phyloP scores from a whole-genome alignment of 2,797 vertebrate species.

The Parambassis ranga region DNA sequence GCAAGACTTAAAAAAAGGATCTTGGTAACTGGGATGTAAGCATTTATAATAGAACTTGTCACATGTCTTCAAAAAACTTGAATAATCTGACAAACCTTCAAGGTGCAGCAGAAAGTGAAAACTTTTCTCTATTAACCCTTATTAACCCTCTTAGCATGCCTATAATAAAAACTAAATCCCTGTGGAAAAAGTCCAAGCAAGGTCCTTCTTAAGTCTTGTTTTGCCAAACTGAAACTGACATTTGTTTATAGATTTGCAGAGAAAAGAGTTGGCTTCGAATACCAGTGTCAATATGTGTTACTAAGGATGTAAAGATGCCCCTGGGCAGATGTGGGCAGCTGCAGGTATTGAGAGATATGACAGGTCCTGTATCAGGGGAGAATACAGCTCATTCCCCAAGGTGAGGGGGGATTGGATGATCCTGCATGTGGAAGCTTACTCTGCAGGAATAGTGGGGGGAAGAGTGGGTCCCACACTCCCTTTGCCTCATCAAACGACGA shows the following conservation, averaged over 20 bases:
- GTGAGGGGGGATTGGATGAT: conserved; percentile 65
- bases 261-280: too few species aligned
- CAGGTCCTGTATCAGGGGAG: conserved; percentile 34
- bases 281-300: background rate
- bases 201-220: background rate
- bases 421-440: conserved; percentile 75
- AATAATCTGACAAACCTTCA: conserved; percentile 51
- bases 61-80: conserved; percentile 26
- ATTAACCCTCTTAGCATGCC: background rate
- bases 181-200: conserved; percentile 11
- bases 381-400: conserved; percentile 58
- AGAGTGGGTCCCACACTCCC: conserved; percentile 65
- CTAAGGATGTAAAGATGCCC: conserved; percentile 19
- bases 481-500: conserved; percentile 62
- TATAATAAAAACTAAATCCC: conserved; percentile 14
- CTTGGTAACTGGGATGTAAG: conserved; percentile 22
- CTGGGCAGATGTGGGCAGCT: conserved; percentile 38
- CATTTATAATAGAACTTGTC: conserved; percentile 28
- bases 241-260: background rate
- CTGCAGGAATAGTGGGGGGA: conserved; percentile 69
- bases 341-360: conserved; percentile 32
- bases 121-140: background rate
- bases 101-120: conserved; percentile 18
- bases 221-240: background rate
- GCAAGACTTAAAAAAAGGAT: background rate